Evolutionary conservation across 2,113 vertebrate genomes (phyloP), one percentile per base, ranked within the genome.

Genomic region (Merops nubicus): DNA sequence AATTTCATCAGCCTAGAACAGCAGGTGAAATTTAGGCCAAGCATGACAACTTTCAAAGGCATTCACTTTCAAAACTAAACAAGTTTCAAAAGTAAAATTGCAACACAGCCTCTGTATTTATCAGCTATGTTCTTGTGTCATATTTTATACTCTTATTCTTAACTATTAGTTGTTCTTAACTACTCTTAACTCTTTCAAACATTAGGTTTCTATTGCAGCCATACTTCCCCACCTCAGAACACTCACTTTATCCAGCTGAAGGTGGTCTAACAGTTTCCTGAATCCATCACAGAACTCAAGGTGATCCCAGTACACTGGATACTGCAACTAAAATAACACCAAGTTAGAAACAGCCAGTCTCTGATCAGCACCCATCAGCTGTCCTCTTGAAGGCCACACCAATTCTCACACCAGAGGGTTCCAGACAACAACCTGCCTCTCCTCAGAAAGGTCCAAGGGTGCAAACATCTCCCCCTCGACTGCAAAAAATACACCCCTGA

Each of bases 261-360:
- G 98, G 94, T 99, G 99, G 93, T 99, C 99, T 51, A 99, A 97
- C 75, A 99, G 98, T 96, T 99, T 99, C 94, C 99, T 98, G 97
- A 99, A 99, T 93, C 99, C 99, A 70, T 99, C 99, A 93, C 99
- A 99, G 98, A 99, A 99, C 97, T 99, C 99, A 50, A 99, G 97
- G 54, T 99, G 99, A 94, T 99, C 99, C 99, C 99, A 99, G 95
- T 99, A 99, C 69, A 99, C 98, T 0, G 99, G 99, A 97, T 99
- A 99, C 97, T 99, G 99, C 91, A 99, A 97, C 99, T 99, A 95
- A 88, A 96, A 92, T 5, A 51, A 73, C 2, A 53, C 3, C 8
- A 60, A 82, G 16, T 89, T 67, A 89, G 62, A 45, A 65, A 65
- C 72, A 89, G 68, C 26, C 1, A 0, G 9, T 20, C 47, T 80